phyloP scores from a whole-genome alignment of 2,888 invertebrate genomes.

The Brachypterus glaber region DNA sequence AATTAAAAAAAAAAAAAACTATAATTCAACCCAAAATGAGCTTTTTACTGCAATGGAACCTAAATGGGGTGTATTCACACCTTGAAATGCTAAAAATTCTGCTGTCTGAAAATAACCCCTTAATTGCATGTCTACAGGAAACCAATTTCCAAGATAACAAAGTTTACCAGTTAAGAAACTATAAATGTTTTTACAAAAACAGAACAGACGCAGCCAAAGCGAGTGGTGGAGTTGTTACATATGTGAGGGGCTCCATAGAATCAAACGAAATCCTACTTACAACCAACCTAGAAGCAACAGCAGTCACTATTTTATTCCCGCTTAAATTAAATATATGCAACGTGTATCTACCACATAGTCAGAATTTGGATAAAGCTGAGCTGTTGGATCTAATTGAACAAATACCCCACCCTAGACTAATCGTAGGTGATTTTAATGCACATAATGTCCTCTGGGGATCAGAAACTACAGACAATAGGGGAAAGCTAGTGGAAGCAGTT shows the following conservation, averaged over 20 bases:
- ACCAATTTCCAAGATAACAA: slow-evolving; percentile 14
- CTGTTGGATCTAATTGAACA: slow-evolving; percentile 8
- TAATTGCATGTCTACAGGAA: slow-evolving; percentile 15
- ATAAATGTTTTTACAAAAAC: slow-evolving; percentile 10
- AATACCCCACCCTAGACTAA: slow-evolving; percentile 11
- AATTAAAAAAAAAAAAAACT: too few relatives aligned
- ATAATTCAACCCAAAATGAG: too few relatives aligned
- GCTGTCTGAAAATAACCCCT: slow-evolving; percentile 7
- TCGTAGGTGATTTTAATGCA: slow-evolving; percentile 13
- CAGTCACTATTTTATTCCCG: slow-evolving; percentile 11
- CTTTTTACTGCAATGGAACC: slow-evolving; percentile 14
- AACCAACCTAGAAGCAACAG: slow-evolving; percentile 14
- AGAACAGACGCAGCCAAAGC: slow-evolving; percentile 7
- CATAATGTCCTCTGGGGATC: slow-evolving; percentile 9
- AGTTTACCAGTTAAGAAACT: slow-evolving; percentile 12
- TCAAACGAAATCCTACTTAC: slow-evolving; percentile 9
- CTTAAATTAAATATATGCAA: slow-evolving; percentile 12
- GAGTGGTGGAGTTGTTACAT: slow-evolving; percentile 14
- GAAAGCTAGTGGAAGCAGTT: not conserved
- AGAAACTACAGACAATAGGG: slow-evolving; percentile 4
- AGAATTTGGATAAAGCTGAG: slow-evolving; percentile 8
- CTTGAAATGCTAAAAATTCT: slow-evolving; percentile 14
- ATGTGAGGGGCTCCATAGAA: slow-evolving; percentile 5
- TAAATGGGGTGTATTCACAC: slow-evolving; percentile 12
- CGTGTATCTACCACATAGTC: slow-evolving; percentile 11